Percentiles rank a stretch among this genome's conserved stretches.
Conservation (phyloP, 2,888 invertebrate genomes). For the Caenorhabditis doughertyi region DNA sequence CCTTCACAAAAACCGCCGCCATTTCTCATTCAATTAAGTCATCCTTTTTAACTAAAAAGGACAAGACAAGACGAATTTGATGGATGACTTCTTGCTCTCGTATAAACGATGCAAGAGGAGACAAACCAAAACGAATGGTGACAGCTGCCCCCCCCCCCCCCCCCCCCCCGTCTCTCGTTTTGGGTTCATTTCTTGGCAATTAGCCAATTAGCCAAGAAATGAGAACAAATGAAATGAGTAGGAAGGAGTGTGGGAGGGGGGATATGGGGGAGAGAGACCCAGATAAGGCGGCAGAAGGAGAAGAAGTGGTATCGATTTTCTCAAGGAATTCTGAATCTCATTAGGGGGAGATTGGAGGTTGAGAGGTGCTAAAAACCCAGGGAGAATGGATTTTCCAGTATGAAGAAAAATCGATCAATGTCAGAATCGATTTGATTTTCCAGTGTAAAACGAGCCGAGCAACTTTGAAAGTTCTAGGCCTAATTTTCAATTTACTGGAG, state of each 20-base stretch:
- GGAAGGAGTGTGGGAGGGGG: background rate
- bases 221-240: background rate
- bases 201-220: conserved; percentile 27
- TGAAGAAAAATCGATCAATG: too few species aligned
- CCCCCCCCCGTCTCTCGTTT: background rate
- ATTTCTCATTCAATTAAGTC: background rate
- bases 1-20: too few species aligned
- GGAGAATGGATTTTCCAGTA: too few species aligned
- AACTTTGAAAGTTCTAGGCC: too few species aligned
- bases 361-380: too few species aligned
- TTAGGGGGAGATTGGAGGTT: background rate
- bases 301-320: background rate
- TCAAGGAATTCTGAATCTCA: background rate
- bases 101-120: too few species aligned
- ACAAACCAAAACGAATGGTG: background rate
- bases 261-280: conserved; percentile 1
- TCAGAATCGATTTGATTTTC: too few species aligned
- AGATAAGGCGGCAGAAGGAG: conserved; percentile 2
- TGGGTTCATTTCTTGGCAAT: conserved; percentile 4
- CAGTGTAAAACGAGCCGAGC: too few species aligned
- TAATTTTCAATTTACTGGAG: too few species aligned
- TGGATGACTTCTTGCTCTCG: too few species aligned
- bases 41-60: background rate
- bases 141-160: background rate
- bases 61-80: too few species aligned